Evolutionary conservation across 2,797 vertebrate genomes (phyloP), one percentile per base, ranked within the genome.

Genomic region (Champsocephalus esox): DNA sequence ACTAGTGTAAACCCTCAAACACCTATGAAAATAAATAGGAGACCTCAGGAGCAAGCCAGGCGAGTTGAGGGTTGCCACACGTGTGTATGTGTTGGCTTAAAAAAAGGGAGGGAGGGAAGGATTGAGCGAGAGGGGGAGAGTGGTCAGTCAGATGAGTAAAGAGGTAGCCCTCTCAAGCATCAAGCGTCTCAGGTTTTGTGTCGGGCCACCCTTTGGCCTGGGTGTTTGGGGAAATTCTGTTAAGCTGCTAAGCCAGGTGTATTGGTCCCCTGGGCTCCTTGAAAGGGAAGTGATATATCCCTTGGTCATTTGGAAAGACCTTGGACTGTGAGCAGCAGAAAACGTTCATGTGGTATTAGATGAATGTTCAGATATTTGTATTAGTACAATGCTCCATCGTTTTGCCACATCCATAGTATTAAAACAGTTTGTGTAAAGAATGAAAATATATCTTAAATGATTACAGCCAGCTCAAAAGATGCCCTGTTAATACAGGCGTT

Each of bases 181-280:
- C 93, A 94, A 93, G 90, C 85, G 75, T 94, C 93, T 95, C 92
- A 89, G 87, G 90, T 94, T 94, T 87, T 90, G 86, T 80, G 83
- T 84, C 45, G 78, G 89, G 89, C 88, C 90, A 91, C 92, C 91
- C 88, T 93, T 93, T 93, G 92, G 93, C 90, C 88, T 60, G 82
- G 90, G 83, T 90, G 91, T 93, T 93, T 94, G 82, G 90, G 92
- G 91, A 92, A 94, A 91, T 91, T 91, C 92, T 94, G 94, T 93
- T 94, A 94, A 95, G 94, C 93, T 94, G 93, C 91, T 94, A 95
- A 95, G 93, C 94, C 93, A 94, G 94, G 94, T 94, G 88, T 94
- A 95, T 94, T 93, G 94, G 92, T 94, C 94, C 94, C 94, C 66
- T 85, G 94, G 93, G 94, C 77, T 92, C 84, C 83, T 86, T 92